Percentiles rank a stretch among this genome's conserved stretches.
phyloP scores from a whole-genome alignment of 2,113 vertebrate genomes.

The Pavo muticus region DNA sequence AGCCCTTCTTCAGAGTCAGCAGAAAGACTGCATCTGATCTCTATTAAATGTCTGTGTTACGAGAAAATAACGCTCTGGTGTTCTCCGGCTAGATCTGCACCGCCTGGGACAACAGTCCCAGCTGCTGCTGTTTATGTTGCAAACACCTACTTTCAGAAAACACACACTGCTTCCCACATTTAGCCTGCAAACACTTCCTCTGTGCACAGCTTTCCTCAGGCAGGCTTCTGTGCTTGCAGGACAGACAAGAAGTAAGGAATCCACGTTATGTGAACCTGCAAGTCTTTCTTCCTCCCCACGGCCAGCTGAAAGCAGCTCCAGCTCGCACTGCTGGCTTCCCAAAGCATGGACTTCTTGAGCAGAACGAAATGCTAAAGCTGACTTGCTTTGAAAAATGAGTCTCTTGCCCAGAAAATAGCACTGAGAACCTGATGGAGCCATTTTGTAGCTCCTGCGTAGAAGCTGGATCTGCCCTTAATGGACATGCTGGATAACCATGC shows the following conservation, averaged over 20 bases:
- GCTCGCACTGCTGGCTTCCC: background rate
- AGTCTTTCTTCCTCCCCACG: background rate
- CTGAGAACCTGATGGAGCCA: background rate
- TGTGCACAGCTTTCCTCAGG: background rate
- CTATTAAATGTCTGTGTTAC: background rate
- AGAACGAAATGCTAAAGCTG: background rate
- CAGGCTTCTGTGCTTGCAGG: background rate
- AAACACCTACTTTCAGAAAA: background rate
- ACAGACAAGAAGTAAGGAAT: background rate
- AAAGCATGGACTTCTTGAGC: background rate
- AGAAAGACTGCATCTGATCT: background rate
- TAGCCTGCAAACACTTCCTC: background rate
- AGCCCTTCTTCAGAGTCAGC: background rate
- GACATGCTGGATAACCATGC: background rate
- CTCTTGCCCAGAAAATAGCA: background rate
- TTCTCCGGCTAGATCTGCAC: background rate
- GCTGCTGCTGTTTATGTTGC: background rate
- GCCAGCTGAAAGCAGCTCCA: background rate
- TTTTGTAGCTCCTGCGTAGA: constrained; percentile 8
- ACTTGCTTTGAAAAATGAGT: background rate
- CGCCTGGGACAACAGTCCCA: background rate
- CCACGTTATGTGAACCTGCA: background rate
- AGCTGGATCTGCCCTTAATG: background rate
- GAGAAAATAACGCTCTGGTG: background rate
- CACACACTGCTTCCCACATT: rapidly evolving